These are phyloP conservation scores for Drosophila rhopaloa DNA, from an alignment of 1,140 invertebrate species.

Conservation along the genomic window DNA sequence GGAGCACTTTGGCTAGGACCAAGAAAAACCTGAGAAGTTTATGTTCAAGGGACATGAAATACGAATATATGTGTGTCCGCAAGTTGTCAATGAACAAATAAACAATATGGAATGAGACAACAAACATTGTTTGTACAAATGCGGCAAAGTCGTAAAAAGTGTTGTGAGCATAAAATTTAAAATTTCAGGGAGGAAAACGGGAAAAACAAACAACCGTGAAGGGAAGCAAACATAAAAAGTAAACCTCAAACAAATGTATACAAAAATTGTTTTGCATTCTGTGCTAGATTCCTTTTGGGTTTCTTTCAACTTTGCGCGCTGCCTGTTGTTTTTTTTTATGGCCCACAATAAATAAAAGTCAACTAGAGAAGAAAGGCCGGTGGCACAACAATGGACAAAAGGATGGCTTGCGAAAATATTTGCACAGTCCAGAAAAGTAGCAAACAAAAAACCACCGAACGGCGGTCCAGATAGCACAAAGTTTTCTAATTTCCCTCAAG, in stretches of 20 bases:
- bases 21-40: slow-evolving; percentile 17
- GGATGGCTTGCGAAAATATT: slow-evolving; percentile 71
- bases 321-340: slow-evolving; percentile 42
- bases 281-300: slow-evolving; percentile 44
- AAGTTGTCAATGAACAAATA: slow-evolving; percentile 51
- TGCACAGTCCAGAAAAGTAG: slow-evolving; percentile 39
- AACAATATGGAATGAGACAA: slow-evolving; percentile 40
- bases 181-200: slow-evolving; percentile 20
- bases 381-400: slow-evolving; percentile 31
- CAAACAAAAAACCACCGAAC: slow-evolving; percentile 14
- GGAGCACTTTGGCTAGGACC: slow-evolving; percentile 39
- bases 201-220: slow-evolving; percentile 9
- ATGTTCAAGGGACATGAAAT: slow-evolving; percentile 43
- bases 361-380: slow-evolving; percentile 20
- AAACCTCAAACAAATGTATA: slow-evolving; percentile 61
- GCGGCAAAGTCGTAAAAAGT: slow-evolving; percentile 65
- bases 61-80: slow-evolving; percentile 26
- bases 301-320: slow-evolving; percentile 36
- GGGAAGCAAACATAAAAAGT: slow-evolving; percentile 44
- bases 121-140: slow-evolving; percentile 47
- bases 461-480: slow-evolving; percentile 49
- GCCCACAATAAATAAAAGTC: slow-evolving; percentile 53
- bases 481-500: slow-evolving; percentile 78
- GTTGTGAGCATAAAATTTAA: slow-evolving; percentile 57
- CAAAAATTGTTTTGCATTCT: slow-evolving; percentile 54